Base-by-base conservation (phyloP, 1,140 invertebrate species). In the Acromyrmex heyeri region DNA sequence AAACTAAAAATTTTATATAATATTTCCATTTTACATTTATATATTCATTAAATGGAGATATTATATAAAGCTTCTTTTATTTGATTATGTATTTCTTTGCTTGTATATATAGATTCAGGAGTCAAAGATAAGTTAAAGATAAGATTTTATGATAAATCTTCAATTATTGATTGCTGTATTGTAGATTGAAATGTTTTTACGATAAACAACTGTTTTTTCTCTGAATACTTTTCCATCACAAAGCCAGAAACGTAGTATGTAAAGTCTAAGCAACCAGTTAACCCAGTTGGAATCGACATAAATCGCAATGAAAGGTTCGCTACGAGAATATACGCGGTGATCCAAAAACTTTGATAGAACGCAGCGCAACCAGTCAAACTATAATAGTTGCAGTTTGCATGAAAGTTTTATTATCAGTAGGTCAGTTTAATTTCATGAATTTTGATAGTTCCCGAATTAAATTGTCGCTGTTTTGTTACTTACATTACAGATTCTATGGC, bases 201-300 rank as follows among this genome's bases (percentile, higher is more conserved):
- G 5, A n/a, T 53, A 72, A 72, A 55, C 16, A 72, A 1, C 69
- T 30, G 8, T 3, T 3, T n/a, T 34, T 30, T 8, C 3, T 38
- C 4, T 4, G 10, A 21, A 5, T 21, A 27, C 14, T 77, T 77
- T 76, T 62, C 3, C 21, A 24, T 38, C 18, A 1, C 12, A 38
- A 61, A 48, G 24, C 8, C 18, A 34, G 53, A 72, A 59, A 16
- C 8, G 10, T 30, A 72, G 4, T 48, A 27, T 55, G 62, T 48
- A 53, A 38, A 79, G 61, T 67, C 18, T 44, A 48, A 10, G 34
- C 24, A 34, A 16, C 21, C 30, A 24, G 16, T 72, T 72, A 82
- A 82, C 34, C 61, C 16, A 44, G 78, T 72, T 82, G 76, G 48
- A 53, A n/a, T 65, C 78, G 77, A 44, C 64, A n/a, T 82, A 82